These are phyloP conservation scores for Trichosurus vulpecula DNA, from an alignment of 2,797 vertebrate genomes.

Conservation along the genomic window DNA sequence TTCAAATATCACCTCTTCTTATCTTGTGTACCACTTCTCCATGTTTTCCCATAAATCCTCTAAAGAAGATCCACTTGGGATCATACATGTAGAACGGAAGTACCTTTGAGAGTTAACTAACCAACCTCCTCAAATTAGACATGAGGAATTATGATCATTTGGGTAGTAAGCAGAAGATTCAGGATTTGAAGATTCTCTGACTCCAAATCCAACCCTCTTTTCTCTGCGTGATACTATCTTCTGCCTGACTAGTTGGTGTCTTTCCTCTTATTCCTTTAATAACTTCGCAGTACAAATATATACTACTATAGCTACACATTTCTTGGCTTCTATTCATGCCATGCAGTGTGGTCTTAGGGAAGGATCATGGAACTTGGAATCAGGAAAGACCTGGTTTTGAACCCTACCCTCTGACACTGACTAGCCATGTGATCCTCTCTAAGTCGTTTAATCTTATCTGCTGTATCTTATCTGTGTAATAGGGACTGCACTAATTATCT, in stretches of 20 bases:
- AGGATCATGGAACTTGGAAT: background rate
- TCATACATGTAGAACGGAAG: background rate
- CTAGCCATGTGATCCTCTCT: background rate
- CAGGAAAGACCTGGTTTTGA: background rate
- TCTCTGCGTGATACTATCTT: background rate
- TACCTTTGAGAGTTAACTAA: background rate
- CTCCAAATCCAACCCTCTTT: background rate
- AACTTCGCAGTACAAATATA: background rate
- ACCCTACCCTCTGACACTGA: background rate
- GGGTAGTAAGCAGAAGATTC: background rate
- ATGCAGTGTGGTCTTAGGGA: background rate
- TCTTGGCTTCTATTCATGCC: background rate
- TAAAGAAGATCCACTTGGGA: background rate
- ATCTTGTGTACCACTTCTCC: background rate
- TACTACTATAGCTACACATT: background rate
- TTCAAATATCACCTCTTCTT: background rate
- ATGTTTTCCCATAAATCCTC: background rate
- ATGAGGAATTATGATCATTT: background rate
- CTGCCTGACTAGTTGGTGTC: background rate
- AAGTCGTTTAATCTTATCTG: background rate
- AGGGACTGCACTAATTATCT: background rate
- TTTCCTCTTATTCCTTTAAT: background rate
- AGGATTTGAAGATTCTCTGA: background rate
- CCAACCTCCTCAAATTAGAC: background rate
- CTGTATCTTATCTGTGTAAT: background rate